These are phyloP conservation scores for Drosophila tristis DNA, from an alignment of 1,140 invertebrate genomes.

Conservation along the genomic window DNA sequence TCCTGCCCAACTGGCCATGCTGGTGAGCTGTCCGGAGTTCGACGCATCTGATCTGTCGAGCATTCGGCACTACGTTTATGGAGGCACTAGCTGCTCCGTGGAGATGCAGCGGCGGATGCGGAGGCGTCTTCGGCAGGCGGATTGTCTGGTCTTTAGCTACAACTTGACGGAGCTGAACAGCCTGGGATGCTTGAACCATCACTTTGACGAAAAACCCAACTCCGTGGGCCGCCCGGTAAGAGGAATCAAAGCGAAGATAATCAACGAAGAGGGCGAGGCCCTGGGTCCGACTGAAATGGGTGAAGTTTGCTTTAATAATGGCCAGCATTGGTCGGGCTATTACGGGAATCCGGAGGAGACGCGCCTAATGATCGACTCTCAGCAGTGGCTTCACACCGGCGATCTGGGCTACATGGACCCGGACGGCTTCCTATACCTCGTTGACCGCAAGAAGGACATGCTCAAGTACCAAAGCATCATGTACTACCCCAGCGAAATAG, in stretches of 20 bases:
- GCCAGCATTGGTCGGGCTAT: constrained; percentile 64
- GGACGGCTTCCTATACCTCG: constrained; percentile 85
- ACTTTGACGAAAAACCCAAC: constrained; percentile 44
- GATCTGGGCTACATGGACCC: constrained; percentile 87
- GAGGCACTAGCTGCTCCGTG: constrained; percentile 33
- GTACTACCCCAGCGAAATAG: constrained; percentile 71
- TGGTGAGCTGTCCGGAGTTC: constrained; percentile 26
- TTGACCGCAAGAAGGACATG: constrained; percentile 88
- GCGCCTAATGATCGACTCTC: constrained; percentile 16
- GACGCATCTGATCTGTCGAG: constrained; percentile 23
- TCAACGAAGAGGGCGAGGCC: constrained; percentile 40
- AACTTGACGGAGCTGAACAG: constrained; percentile 49
- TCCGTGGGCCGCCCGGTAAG: constrained; percentile 36
- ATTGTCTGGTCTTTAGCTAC: constrained; percentile 22
- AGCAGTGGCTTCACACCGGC: constrained; percentile 88
- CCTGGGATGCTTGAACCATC: constrained; percentile 7
- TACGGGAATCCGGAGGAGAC: constrained; percentile 51
- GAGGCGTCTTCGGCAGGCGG: constrained; percentile 10
- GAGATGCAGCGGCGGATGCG: constrained; percentile 34
- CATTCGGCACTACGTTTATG: constrained; percentile 23
- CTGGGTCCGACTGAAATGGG: constrained; percentile 49
- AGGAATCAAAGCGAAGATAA: constrained; percentile 69
- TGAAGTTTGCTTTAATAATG: constrained; percentile 43
- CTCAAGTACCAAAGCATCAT: constrained; percentile 80
- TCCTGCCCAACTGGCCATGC: constrained; percentile 30